Base-by-base conservation (phyloP, 2,888 invertebrate species). In the Timema cristinae region DNA sequence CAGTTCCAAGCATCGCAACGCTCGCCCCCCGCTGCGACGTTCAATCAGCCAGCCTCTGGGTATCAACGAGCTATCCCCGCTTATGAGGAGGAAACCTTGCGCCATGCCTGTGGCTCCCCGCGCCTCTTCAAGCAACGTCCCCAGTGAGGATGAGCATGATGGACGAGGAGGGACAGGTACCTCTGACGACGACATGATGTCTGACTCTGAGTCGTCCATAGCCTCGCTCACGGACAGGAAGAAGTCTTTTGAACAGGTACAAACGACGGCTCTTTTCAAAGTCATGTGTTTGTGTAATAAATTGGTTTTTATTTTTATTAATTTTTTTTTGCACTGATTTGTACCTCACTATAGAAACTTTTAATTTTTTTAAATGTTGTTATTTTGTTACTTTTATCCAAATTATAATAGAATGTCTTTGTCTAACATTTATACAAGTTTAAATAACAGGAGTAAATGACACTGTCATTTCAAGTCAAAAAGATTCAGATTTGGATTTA, bases 21-120 rank as follows among this genome's bases (percentile, higher is more conserved):
- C 76, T 5, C 72, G 75, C 50, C 69, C 76, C 15, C 77, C 79
- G n/a, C 73, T 85, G 76, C 81, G 85, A 74, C 81, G 91, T 75
- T 91, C 91, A n/a, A 84, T 90, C 66, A 90, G 90, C 79, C 91
- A 91, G 78, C 90, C 91, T 74, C 81, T 87, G 77, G 88, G 87
- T 79, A 85, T 87, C 77, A 86, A 87, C 79, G 86, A 86, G 79
- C 80, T 87, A 76, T 86, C 86, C 71, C 86, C 87, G 15, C 78
- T 86, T 74, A 84, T 86, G 84, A 82, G 85, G 78, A 82, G 84
- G 72, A 85, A 85, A 82, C 82, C 84, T 73, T 66, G 75, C 11
- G 67, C 59, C 50, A 61, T 68, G 6, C 59, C 71, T 9, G 67
- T 71, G 5, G 5, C 68, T 13, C 54, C 63, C 8, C 66, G 61